Base-by-base conservation (phyloP, 1,140 invertebrate genomes). In the Platorchestia sp. region DNA sequence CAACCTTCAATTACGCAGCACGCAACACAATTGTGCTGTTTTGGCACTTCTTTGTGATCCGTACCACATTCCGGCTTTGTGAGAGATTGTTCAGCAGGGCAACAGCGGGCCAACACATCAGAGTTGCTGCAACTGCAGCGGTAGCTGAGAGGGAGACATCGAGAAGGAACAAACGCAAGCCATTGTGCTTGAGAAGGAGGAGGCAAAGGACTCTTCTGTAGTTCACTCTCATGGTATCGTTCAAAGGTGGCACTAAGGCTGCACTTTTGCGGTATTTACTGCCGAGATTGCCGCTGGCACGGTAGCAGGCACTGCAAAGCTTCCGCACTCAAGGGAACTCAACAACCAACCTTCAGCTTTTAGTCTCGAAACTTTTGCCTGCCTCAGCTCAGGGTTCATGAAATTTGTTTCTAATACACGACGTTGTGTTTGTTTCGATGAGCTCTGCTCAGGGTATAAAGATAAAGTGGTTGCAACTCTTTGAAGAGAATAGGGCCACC, bases 211-310 rank as follows among this genome's bases (percentile, higher is more conserved):
- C 59, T 75, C 43, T 44, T 89, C 43, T 42, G 7, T 42, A 44
- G 87, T 89, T 89, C 43, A 44, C 87, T 42, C 41, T 44, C n/a
- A 89, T 44, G 87, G 87, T 89, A 44, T 89, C 87, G 87, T 89
- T 89, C 87, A 89, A 89, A 89, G 41, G 41, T 44, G 43, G 87
- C 87, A 89, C 87, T 89, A 89, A 89, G 87, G 41, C 43, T 5
- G 87, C 87, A 41, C 87, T 89, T 89, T 89, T 89, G 87, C 43
- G 43, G 87, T 89, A 89, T 89, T 89, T 89, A 89, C 59, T 75
- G 59, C 59, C 59, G 59, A 75, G 59, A 75, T 75, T 75, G 59
- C 59, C 59, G 59, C 27, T 75, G 59, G 59, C 1, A 75, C 14
- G 59, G 59, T 75, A 75, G 59, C 59, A 22, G 10, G 3, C 10